These are phyloP conservation scores for Caenorhabditis sulstoni DNA, from an alignment of 2,888 invertebrate species.

Conservation along the genomic window DNA sequence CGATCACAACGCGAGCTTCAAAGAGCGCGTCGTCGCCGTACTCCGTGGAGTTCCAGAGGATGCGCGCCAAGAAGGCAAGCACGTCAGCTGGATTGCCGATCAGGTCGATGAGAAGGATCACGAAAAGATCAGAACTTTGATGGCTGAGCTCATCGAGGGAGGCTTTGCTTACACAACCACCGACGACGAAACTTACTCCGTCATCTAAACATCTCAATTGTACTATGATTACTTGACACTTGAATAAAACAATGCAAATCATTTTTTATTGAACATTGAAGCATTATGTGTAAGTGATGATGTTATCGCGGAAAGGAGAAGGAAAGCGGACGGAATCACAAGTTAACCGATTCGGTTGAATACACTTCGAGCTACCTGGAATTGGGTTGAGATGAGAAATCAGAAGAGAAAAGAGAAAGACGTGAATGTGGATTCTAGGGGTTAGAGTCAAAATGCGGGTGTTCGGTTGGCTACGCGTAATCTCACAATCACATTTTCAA, in stretches of 20 bases:
- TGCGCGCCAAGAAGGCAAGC: constrained; percentile 22
- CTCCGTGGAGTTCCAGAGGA: constrained; percentile 2
- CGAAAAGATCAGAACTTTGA: constrained; percentile 5
- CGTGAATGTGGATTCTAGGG: constrained; percentile 21
- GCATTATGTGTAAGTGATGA: too few species aligned
- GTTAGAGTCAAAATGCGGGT: constrained; percentile 43
- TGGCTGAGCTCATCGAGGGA: constrained; percentile 13
- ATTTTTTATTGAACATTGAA: not conserved
- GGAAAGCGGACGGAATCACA: constrained; percentile 37
- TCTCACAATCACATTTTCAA: constrained; percentile 77
- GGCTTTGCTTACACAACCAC: constrained; percentile 31
- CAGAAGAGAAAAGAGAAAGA: not conserved
- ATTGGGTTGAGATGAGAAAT: not conserved
- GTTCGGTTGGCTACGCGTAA: constrained; percentile 31
- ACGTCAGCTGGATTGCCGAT: constrained; percentile 25
- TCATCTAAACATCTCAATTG: constrained; percentile 14
- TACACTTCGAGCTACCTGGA: constrained; percentile 60
- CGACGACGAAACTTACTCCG: constrained; percentile 21
- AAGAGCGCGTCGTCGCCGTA: constrained; percentile 9
- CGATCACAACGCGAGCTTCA: not conserved
- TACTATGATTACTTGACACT: constrained; percentile 30
- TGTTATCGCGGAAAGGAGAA: constrained; percentile 12
- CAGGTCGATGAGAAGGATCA: constrained; percentile 13
- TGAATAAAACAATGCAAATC: constrained; percentile 1
- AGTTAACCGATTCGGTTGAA: constrained; percentile 56